These are phyloP conservation scores for Hormiphora californensis DNA, from an alignment of 37 sponge, comb jelly and placozoan genomes.

Conservation along the genomic window DNA sequence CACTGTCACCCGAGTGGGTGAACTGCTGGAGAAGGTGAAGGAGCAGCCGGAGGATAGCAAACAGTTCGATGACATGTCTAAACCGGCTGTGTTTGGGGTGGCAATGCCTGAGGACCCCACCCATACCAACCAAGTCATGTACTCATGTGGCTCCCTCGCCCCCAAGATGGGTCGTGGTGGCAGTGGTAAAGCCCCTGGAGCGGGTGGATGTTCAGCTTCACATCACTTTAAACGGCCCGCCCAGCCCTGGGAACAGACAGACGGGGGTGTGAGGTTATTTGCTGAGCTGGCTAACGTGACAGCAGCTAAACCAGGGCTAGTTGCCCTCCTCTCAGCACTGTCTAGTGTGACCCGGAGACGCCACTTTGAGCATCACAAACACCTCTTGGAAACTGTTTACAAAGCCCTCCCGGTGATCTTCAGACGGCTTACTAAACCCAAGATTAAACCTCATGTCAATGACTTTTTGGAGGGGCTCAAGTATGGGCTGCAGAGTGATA, in stretches of 20 bases:
- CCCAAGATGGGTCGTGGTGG: constrained; percentile 82
- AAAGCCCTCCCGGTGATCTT: constrained; percentile 60
- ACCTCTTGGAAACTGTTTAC: constrained; percentile 67
- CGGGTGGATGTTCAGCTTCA: constrained; percentile 66
- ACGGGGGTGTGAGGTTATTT: constrained; percentile 65
- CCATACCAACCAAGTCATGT: constrained; percentile 65
- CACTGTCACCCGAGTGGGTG: not conserved
- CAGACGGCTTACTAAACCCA: constrained; percentile 39
- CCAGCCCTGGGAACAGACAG: constrained; percentile 91
- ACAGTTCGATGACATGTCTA: constrained; percentile 54
- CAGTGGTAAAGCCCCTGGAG: constrained; percentile 3
- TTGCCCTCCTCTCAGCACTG: constrained; percentile 60
- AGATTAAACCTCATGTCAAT: constrained; percentile 47
- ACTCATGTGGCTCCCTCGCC: constrained; percentile 93
- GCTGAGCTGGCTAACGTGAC: constrained; percentile 64
- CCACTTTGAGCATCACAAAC: constrained; percentile 73
- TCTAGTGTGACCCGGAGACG: constrained; percentile 60
- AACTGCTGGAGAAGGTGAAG: constrained; percentile 61
- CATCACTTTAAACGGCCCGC: constrained; percentile 69
- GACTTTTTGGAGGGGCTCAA: constrained; percentile 54
- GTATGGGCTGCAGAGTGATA: constrained; percentile 18
- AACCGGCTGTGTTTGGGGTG: constrained; percentile 83
- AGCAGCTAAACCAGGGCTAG: constrained; percentile 6
- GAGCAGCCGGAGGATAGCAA: constrained; percentile 56
- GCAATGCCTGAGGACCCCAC: constrained; percentile 57